Base-by-base conservation (phyloP, 2,113 vertebrate genomes). In the Podarcis raffonei region DNA sequence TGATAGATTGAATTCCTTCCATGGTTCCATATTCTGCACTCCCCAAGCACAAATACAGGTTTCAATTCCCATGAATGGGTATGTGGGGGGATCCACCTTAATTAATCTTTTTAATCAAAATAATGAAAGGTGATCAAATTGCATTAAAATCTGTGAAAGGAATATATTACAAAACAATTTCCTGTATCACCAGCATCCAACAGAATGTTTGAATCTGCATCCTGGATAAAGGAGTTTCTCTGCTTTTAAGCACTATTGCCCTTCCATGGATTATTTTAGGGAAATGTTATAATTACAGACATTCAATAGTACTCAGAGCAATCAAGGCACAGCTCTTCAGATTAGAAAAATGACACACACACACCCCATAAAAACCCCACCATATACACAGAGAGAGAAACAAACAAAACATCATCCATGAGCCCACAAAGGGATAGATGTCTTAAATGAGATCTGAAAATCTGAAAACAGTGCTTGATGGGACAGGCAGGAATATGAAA, bases 261-360 rank as follows among this genome's bases (percentile, higher is more conserved):
- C 65, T 71, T 3, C 16, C 91, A 93, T 89, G 90, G 81, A 93
- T 93, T 92, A 92, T 94, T 92, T 59, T 91, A 94, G 53, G 86
- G 91, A 92, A 89, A 91, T 93, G 74, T 71, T 84, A 87, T 88
- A 96, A 95, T 94, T 95, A 93, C 57, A 87, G 93, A 93, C 39
- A 96, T 93, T 94, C 95, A 97, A 96, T 95, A 95, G 88, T 65
- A 96, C n/a, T 89, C 92, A 92, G 86, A 89, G 92, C 81, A 93
- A 95, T 89, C 93, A 81, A 94, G 84, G 66, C 48, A 79, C 84
- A 66, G 87, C 87, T 93, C 37, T 91, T 90, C 83, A 83, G 59
- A 94, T 93, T 86, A 96, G 86, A 48, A 88, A 74, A 79, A 86
- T 93, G 89, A 90, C 59, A 62, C 16, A 62, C 59, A 62, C 16